Conservation (phyloP, 2,888 invertebrate genomes). For the Cylloceria caligata region DNA sequence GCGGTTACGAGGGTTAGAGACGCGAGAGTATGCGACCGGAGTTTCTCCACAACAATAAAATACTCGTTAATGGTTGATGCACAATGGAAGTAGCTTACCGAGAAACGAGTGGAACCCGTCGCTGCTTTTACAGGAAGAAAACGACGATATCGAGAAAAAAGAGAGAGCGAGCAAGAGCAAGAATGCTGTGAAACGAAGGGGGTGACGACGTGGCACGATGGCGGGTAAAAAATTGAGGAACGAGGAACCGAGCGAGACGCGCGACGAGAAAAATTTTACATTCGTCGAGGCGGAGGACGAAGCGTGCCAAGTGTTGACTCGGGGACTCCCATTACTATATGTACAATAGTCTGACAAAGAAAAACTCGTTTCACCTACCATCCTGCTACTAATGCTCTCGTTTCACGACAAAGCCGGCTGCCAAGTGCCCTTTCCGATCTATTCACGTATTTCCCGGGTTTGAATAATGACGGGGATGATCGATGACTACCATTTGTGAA, state of each 20-base stretch:
- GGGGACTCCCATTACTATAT: conserved; percentile 20
- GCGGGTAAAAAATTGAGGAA: conserved; percentile 41
- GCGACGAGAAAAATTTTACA: conserved; percentile 55
- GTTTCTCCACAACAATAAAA: conserved; percentile 70
- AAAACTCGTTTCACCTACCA: conserved; percentile 38
- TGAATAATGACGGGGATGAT: conserved; percentile 16
- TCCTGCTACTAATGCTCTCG: conserved; percentile 36
- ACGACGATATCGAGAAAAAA: conserved; percentile 58
- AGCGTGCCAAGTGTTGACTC: conserved; percentile 60
- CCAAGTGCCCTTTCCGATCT: conserved; percentile 25
- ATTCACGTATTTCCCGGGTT: conserved; percentile 1
- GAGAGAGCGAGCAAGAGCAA: background rate
- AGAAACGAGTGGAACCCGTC: conserved; percentile 64
- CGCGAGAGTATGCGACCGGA: background rate
- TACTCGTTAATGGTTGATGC: conserved; percentile 75
- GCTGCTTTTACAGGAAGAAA: conserved; percentile 49
- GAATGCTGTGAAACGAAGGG: conserved; percentile 17
- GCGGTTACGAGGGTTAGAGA: background rate
- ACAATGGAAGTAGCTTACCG: conserved; percentile 71
- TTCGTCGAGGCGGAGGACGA: conserved; percentile 50
- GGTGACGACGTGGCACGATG: conserved; percentile 6
- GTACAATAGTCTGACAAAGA: conserved; percentile 38
- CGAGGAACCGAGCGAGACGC: conserved; percentile 49
- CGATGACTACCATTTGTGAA: conserved; percentile 17
- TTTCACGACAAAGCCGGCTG: conserved; percentile 31